Base-by-base conservation (phyloP, 2,888 invertebrate genomes). In the Mesorhabditis belari region DNA sequence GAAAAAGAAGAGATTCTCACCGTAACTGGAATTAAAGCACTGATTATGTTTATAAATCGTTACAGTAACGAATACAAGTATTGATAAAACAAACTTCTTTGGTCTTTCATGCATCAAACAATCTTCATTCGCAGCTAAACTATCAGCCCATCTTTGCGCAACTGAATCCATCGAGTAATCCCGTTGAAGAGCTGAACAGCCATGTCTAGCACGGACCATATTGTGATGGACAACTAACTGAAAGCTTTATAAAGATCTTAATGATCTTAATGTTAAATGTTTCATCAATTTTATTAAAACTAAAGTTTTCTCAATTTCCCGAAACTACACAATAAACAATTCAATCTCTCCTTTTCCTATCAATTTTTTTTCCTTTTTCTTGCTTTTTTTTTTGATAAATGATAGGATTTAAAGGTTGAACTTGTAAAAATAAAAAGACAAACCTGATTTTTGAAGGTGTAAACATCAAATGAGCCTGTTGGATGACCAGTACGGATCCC, bases 1-100 rank as follows among this genome's bases (percentile, higher is more conserved):
- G 53, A 73, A 77, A 60, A 69, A 75, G 68, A 77, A 77, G 28
- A 77, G 65, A 62, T 74, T 76, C 57, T 77, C 77, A 5, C 77
- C 77, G 62, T 70, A 74, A 44, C 76, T 76, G 57, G 57, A 73
- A 62, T 29, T 50, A 25, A 26, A 24, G 3, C 26, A 24, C 57
- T 28, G 29, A 51, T 27, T 25, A 49, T 35, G 52, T 21, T 5
- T 57, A 51, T 60, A 54, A 25, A 51, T 61, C 61, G 54, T 49
- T 58, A 51, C 55, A 17, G 12, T 25, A n/a, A 17, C 49, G 24
- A 23, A 12, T n/a, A n/a, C n/a, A n/a, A n/a, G n/a, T n/a, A n/a
- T n/a, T n/a, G 29, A 27, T 51, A 54, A 51, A 29, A 63, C 62
- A 62, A 55, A 75, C 76, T 59, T 65, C 67, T 73, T 63, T 52